These are phyloP conservation scores for Hylia prasina DNA, from an alignment of 2,113 vertebrate species.

Conservation along the genomic window DNA sequence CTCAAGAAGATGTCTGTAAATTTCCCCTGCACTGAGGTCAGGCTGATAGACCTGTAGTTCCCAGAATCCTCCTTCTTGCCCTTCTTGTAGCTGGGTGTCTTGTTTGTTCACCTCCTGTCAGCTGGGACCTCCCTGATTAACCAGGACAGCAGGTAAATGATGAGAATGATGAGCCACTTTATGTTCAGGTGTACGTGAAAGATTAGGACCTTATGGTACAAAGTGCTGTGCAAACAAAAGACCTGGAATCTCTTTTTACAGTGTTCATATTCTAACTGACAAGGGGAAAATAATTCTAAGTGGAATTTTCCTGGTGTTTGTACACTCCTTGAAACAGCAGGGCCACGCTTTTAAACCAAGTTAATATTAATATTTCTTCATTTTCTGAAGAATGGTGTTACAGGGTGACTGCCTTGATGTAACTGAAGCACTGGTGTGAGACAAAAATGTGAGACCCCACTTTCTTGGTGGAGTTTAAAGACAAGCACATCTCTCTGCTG, in stretches of 20 bases:
- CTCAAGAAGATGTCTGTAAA: background rate
- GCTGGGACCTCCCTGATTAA: background rate
- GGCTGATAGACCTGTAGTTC: background rate
- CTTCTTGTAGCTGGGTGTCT: background rate
- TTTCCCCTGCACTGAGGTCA: background rate
- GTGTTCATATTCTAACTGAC: background rate
- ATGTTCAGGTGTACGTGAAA: background rate
- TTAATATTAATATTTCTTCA: background rate
- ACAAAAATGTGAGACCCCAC: background rate
- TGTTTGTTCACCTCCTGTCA: background rate
- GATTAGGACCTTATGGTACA: background rate
- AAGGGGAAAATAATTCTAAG: background rate
- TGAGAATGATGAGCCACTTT: background rate
- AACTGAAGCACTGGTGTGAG: rapidly evolving
- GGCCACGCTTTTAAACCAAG: background rate
- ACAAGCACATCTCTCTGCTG: background rate
- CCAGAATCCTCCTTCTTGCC: background rate
- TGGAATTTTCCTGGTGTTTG: background rate
- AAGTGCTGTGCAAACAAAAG: background rate
- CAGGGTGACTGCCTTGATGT: background rate
- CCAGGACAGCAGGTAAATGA: background rate
- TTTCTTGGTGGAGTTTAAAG: background rate
- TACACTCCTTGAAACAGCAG: background rate
- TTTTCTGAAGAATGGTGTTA: background rate
- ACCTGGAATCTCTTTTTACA: background rate